Evolutionary conservation across 2,113 vertebrate species (phyloP).

Genomic region (Variabilichromis moorii): DNA sequence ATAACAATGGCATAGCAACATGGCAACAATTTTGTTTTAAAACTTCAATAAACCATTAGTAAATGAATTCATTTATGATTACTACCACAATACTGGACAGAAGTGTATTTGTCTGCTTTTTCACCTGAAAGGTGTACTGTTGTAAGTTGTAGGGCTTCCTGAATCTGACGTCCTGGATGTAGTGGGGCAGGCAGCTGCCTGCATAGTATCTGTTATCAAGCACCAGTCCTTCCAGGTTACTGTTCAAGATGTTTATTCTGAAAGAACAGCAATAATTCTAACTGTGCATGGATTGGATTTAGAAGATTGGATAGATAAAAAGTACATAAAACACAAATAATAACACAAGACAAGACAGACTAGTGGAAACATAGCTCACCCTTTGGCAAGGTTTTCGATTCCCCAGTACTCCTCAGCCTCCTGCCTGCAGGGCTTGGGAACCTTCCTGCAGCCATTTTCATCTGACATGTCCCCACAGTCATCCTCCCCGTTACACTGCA

Average conservation of each 20-base stretch:
- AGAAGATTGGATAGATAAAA: background rate
- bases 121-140: constrained; percentile 79
- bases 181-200: constrained; percentile 82
- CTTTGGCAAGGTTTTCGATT: constrained; percentile 83
- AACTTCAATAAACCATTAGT: background rate
- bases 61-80: background rate
- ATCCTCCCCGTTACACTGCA: constrained; percentile 88
- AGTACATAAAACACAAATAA: background rate
- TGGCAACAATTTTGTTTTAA: background rate
- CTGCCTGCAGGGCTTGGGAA: constrained; percentile 73
- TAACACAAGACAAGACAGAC: background rate
- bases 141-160: constrained; percentile 90
- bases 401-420: constrained; percentile 84
- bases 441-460: constrained; percentile 76
- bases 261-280: background rate
- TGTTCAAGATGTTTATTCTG: constrained; percentile 85
- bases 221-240: constrained; percentile 80
- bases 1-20: background rate
- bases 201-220: constrained; percentile 88
- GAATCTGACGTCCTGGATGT: constrained; percentile 77
- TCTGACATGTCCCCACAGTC: constrained; percentile 91
- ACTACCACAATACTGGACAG: background rate
- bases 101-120: background rate
- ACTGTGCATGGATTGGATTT: background rate
- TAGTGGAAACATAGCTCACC: constrained; percentile 67